These are phyloP conservation scores for Scaptodrosophila lebanonensis DNA, from an alignment of 1,140 invertebrate species.

Conservation along the genomic window DNA sequence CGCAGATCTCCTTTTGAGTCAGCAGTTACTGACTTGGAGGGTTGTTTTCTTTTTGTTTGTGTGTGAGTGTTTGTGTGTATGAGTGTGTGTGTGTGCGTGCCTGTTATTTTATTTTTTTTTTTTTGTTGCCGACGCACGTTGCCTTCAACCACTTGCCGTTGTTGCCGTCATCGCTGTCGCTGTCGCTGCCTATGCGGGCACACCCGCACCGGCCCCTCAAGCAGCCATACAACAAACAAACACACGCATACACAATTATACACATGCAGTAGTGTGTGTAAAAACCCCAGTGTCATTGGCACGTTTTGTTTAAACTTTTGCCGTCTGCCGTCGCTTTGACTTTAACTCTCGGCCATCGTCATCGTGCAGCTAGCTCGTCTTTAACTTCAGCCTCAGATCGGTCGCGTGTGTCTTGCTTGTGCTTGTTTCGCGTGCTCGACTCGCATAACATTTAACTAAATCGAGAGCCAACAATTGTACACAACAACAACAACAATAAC, in stretches of 20 bases:
- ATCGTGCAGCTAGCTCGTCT: no score
- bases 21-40: no score
- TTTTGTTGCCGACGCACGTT: constrained; percentile 8
- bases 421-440: constrained; percentile 16
- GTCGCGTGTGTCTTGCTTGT: not conserved
- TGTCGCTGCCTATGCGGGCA: constrained; percentile 31
- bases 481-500: no score
- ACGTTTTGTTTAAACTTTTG: constrained; percentile 37
- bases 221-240: constrained; percentile 54
- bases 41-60: constrained; percentile 11
- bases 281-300: constrained; percentile 29
- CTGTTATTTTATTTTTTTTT: not conserved
- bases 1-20: no score
- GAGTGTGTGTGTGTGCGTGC: no score
- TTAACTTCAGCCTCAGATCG: no score
- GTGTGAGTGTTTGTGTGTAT: constrained; percentile 6
- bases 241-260: constrained; percentile 6
- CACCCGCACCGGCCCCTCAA: not conserved
- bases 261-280: no score
- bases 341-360: not conserved
- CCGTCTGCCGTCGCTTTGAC: constrained; percentile 4
- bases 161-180: constrained; percentile 28
- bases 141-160: constrained; percentile 62
- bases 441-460: constrained; percentile 24
- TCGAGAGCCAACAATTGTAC: no score